A percentile compares a stretch with the other conserved stretches of the same genome.
These are phyloP conservation scores for Lophius americanus DNA, from an alignment of 2,797 vertebrate species.

Conservation along the genomic window DNA sequence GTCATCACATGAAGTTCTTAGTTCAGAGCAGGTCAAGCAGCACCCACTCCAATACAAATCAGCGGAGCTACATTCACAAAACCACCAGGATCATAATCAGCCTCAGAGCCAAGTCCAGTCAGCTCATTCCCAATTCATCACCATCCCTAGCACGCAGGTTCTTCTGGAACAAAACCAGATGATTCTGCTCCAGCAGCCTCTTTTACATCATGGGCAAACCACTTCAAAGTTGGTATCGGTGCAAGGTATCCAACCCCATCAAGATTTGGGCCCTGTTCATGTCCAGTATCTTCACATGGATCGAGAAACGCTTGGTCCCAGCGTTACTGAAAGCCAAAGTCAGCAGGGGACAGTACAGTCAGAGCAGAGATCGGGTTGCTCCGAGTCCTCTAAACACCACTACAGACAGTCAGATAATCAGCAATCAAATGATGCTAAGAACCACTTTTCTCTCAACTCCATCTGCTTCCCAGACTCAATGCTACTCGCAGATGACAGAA, in stretches of 20 bases:
- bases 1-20: constrained; percentile 82
- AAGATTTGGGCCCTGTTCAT: constrained; percentile 68
- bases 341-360: constrained; percentile 83
- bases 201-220: constrained; percentile 85
- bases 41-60: constrained; percentile 86
- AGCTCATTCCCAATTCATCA: constrained; percentile 85
- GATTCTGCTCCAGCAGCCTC: constrained; percentile 90
- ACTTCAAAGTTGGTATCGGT: constrained; percentile 83
- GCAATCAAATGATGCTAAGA: constrained; percentile 87
- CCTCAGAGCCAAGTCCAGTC: constrained; percentile 57
- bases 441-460: constrained; percentile 93
- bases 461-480: constrained; percentile 97
- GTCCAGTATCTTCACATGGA: constrained; percentile 94
- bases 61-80: constrained; percentile 84
- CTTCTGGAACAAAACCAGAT: constrained; percentile 91
- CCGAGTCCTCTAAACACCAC: constrained; percentile 88
- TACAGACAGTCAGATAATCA: constrained; percentile 86
- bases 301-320: constrained; percentile 85
- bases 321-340: constrained; percentile 81
- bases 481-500: constrained; percentile 93
- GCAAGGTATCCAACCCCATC: constrained; percentile 84
- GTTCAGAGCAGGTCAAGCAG: constrained; percentile 88
- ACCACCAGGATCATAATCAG: constrained; percentile 84
- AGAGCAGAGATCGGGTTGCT: constrained; percentile 83
- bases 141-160: constrained; percentile 88